Conservation (phyloP, 2,113 vertebrate genomes). For the Corydoras maculifer region DNA sequence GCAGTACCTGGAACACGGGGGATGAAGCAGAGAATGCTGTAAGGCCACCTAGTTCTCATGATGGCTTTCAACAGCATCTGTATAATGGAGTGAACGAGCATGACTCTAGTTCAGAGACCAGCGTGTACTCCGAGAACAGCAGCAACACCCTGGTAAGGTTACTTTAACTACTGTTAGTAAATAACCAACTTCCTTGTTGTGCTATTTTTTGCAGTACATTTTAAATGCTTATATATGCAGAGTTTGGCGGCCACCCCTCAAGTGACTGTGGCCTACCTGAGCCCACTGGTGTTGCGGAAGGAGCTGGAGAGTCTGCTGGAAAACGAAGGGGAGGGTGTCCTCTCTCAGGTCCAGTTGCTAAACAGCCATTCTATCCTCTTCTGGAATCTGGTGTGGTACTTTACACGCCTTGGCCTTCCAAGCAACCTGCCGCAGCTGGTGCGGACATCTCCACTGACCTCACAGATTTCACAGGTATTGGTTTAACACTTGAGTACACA, state of each 20-base stretch:
- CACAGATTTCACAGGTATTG: slow-evolving; percentile 59
- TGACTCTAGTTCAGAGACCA: slow-evolving; percentile 63
- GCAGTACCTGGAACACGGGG: slow-evolving; percentile 49
- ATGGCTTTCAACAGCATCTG: slow-evolving; percentile 60
- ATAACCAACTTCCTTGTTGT: too few species aligned
- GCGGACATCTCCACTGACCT: slow-evolving; percentile 62
- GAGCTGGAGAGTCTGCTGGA: slow-evolving; percentile 89
- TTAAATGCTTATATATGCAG: slow-evolving; percentile 5
- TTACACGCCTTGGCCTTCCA: slow-evolving; percentile 78
- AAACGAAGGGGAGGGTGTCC: slow-evolving; percentile 81
- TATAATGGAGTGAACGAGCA: slow-evolving; percentile 71
- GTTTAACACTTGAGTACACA: too few species aligned
- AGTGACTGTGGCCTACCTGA: slow-evolving; percentile 83
- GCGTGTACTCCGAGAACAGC: slow-evolving; percentile 61
- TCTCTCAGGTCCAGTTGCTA: slow-evolving; percentile 75
- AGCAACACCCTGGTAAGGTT: slow-evolving; percentile 51
- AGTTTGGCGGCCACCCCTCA: slow-evolving; percentile 42
- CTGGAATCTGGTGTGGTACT: slow-evolving; percentile 96
- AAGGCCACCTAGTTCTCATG: slow-evolving; percentile 58
- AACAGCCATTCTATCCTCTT: slow-evolving; percentile 87
- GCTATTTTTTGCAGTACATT: background rate
- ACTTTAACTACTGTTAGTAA: background rate
- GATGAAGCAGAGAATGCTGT: slow-evolving; percentile 53
- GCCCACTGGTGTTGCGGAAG: slow-evolving; percentile 85
- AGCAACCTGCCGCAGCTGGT: slow-evolving; percentile 78